Percentiles rank a stretch among this genome's conserved stretches.
These are phyloP conservation scores for Brevimyrus niger DNA, from an alignment of 2,113 vertebrate species.

Conservation along the genomic window DNA sequence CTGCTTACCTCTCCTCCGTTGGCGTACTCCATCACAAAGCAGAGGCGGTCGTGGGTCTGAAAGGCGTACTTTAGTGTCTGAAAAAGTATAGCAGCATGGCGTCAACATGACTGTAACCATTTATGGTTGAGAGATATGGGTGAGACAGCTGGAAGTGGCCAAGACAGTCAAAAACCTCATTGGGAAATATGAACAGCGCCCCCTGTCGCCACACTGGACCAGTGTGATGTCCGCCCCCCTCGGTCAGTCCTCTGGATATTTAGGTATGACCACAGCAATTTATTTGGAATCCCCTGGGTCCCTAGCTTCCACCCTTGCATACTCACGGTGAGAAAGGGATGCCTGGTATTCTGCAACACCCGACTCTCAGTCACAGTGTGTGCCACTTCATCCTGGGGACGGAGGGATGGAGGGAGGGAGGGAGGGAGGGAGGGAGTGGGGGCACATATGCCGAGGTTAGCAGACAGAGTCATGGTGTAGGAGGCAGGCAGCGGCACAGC, in stretches of 20 bases:
- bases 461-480: not conserved
- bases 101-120: not conserved
- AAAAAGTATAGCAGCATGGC: not conserved
- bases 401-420: not conserved
- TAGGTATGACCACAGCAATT: not conserved
- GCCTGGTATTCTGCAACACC: slow-evolving; percentile 82
- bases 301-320: accelerated
- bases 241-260: not conserved
- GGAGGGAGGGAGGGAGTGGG: slow-evolving; percentile 1
- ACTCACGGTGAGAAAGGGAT: slow-evolving; percentile 83
- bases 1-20: slow-evolving; percentile 78
- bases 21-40: slow-evolving; percentile 88
- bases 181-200: not conserved
- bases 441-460: not conserved
- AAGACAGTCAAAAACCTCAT: not conserved
- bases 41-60: slow-evolving; percentile 79
- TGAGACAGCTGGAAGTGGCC: not conserved
- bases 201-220: not conserved
- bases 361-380: slow-evolving; percentile 86
- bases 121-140: not conserved
- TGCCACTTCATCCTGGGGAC: slow-evolving; percentile 78
- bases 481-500: not conserved
- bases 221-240: not conserved
- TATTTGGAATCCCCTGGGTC: not conserved
- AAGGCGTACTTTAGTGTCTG: slow-evolving; percentile 83